These are phyloP conservation scores for Macroglossus sobrinus DNA, from an alignment of 2,113 vertebrate species.

Conservation along the genomic window DNA sequence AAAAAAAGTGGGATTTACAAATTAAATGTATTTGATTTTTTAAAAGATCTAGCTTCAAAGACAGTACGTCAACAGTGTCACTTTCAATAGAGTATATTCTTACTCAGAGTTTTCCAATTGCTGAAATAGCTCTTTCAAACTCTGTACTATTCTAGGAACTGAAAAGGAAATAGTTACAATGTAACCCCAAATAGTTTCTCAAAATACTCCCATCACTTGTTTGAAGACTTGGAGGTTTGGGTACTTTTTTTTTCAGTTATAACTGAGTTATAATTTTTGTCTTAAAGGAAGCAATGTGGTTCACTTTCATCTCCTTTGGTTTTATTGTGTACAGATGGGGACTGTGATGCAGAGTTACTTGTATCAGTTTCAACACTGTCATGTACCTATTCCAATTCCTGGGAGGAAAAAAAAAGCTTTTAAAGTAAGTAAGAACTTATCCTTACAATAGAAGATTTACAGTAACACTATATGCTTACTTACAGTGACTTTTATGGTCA, in stretches of 20 bases:
- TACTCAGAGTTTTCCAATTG: neutral
- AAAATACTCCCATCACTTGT: neutral
- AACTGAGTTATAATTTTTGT: constrained; percentile 6
- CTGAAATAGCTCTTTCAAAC: neutral
- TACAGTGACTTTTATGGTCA: neutral
- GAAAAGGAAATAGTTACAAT: neutral
- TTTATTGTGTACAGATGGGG: neutral
- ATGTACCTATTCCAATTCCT: neutral
- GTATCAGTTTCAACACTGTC: neutral
- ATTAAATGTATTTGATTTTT: neutral
- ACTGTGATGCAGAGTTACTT: neutral
- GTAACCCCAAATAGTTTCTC: neutral
- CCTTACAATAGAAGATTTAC: neutral
- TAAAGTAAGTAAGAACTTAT: neutral
- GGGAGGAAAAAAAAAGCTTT: neutral
- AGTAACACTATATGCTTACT: neutral
- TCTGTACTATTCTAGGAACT: neutral
- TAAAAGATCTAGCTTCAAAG: neutral
- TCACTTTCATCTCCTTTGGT: neutral
- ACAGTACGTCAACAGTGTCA: neutral
- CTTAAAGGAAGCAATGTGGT: neutral
- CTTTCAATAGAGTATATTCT: neutral
- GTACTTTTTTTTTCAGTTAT: no score
- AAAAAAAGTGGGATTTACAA: neutral
- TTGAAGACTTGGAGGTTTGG: neutral